Evolutionary conservation across 2,888 invertebrate species (phyloP).

Genomic region (Idaea aversata): DNA sequence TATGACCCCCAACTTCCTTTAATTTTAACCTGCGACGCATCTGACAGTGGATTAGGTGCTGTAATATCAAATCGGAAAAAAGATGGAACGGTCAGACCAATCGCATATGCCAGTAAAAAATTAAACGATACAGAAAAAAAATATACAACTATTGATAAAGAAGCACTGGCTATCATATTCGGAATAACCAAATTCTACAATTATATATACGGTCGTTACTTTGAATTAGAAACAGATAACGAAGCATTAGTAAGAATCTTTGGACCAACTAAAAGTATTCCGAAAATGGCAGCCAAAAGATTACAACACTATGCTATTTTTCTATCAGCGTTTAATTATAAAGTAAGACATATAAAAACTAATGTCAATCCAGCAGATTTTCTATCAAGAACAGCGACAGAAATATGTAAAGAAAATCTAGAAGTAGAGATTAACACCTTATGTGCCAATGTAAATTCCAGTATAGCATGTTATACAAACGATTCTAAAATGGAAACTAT

Average conservation of each 20-base stretch:
- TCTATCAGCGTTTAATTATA: constrained; percentile 19
- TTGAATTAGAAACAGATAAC: constrained; percentile 33
- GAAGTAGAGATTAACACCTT: too few species aligned
- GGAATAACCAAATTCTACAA: constrained; percentile 32
- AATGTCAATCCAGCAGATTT: constrained; percentile 24
- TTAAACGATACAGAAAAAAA: constrained; percentile 12
- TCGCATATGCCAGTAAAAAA: too few species aligned
- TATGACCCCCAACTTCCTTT: too few species aligned
- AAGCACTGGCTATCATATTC: constrained; percentile 31
- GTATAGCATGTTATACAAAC: too few species aligned
- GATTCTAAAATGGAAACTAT: too few species aligned
- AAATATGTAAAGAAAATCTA: too few species aligned
- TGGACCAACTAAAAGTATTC: constrained; percentile 36
- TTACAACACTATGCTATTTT: constrained; percentile 33
- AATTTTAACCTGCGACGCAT: too few species aligned
- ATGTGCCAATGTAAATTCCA: too few species aligned
- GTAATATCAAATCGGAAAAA: too few species aligned
- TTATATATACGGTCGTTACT: constrained; percentile 25
- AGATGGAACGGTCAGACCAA: too few species aligned
- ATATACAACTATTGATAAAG: constrained; percentile 27
- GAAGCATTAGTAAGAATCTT: constrained; percentile 36
- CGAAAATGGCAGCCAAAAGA: constrained; percentile 39
- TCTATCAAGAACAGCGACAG: too few species aligned
- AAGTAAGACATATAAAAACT: constrained; percentile 21
- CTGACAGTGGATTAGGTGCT: too few species aligned